These are phyloP conservation scores for Drosophila lacteicornis DNA, from an alignment of 1,140 invertebrate genomes.

Conservation along the genomic window DNA sequence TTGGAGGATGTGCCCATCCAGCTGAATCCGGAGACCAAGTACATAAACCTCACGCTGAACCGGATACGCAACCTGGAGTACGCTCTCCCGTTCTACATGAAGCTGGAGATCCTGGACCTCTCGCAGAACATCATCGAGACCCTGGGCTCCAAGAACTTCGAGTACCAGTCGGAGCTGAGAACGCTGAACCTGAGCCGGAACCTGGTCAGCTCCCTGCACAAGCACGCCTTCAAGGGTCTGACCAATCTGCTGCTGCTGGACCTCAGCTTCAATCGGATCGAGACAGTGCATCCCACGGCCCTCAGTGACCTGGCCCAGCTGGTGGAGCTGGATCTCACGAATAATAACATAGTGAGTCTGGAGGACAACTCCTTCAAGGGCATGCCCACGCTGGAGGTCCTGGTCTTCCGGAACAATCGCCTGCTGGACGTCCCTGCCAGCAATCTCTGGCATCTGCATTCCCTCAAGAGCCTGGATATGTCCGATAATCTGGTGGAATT, in stretches of 20 bases:
- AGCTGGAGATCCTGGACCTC: conserved; percentile 91
- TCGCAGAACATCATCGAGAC: conserved; percentile 92
- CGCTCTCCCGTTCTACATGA: conserved; percentile 92
- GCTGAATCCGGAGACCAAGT: conserved; percentile 92
- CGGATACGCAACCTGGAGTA: conserved; percentile 90
- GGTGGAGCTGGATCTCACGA: conserved; percentile 90
- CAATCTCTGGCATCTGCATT: conserved; percentile 88
- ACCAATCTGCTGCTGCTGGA: conserved; percentile 89
- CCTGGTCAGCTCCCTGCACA: conserved; percentile 88
- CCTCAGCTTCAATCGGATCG: conserved; percentile 91
- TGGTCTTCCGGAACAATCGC: conserved; percentile 91
- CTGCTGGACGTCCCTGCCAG: conserved; percentile 90
- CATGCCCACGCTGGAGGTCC: conserved; percentile 88
- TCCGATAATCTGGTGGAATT: conserved; percentile 90
- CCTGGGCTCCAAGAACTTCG: conserved; percentile 92
- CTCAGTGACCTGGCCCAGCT: conserved; percentile 90
- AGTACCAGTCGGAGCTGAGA: conserved; percentile 89
- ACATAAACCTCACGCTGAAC: conserved; percentile 91
- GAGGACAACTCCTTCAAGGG: conserved; percentile 90
- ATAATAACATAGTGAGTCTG: conserved; percentile 90
- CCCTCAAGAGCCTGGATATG: conserved; percentile 89
- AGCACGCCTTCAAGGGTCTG: conserved; percentile 91
- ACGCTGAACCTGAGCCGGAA: conserved; percentile 92
- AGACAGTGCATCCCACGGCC: conserved; percentile 88
- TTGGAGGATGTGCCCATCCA: conserved; percentile 94